Percentiles rank a stretch among this genome's conserved stretches.
Evolutionary conservation across 2,888 invertebrate species (phyloP).

Genomic region (Timema podura): DNA sequence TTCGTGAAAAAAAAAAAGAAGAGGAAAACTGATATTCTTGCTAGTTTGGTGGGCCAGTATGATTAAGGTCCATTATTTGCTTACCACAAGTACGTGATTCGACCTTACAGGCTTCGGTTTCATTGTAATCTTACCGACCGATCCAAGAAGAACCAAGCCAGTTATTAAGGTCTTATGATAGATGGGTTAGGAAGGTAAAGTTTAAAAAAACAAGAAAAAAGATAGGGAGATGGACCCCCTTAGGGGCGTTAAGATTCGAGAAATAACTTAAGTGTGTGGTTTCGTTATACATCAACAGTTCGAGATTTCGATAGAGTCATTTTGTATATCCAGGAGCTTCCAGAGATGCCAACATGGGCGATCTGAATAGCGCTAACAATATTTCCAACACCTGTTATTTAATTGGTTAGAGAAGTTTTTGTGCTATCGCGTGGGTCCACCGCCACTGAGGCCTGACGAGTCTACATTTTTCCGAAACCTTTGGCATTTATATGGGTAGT

Average conservation of each 20-base stretch:
- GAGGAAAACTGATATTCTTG: background rate
- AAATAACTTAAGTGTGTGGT: constrained; percentile 24
- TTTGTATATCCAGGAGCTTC: constrained; percentile 3
- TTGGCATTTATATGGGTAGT: no score
- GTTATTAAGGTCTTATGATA: constrained; percentile 10
- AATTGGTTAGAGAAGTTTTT: no score
- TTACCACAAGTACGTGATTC: constrained; percentile 28
- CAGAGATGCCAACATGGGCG: no score
- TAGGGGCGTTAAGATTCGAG: background rate
- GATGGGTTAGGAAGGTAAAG: background rate
- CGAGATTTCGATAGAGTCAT: constrained; percentile 26
- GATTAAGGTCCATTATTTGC: constrained; percentile 29
- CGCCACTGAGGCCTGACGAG: no score
- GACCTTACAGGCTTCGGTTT: constrained; percentile 25
- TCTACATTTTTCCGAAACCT: no score
- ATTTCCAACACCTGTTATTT: no score
- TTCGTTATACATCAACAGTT: constrained; percentile 26
- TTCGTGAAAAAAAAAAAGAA: background rate
- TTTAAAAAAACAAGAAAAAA: no score
- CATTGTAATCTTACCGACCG: constrained; percentile 26
- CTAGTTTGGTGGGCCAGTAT: constrained; percentile 15
- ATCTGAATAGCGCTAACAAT: no score
- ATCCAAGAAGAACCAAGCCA: constrained; percentile 12
- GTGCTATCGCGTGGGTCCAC: no score
- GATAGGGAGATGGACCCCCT: no score